Conservation (phyloP, 2,797 vertebrate genomes). For the Chaenodraco wilsoni region DNA sequence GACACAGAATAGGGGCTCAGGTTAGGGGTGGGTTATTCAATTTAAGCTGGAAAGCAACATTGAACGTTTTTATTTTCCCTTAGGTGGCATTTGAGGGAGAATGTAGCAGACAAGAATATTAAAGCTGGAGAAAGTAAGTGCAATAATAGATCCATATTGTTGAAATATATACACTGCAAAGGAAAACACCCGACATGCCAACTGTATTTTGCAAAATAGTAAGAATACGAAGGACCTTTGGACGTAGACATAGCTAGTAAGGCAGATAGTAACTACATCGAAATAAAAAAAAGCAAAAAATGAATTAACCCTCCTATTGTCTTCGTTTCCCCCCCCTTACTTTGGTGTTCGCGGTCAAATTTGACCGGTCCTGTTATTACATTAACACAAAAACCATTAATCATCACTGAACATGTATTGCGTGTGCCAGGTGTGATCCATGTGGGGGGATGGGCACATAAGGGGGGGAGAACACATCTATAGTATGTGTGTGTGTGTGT, state of each 20-base stretch:
- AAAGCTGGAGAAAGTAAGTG: constrained; percentile 9
- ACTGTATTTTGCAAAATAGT: background rate
- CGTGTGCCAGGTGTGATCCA: too few species aligned
- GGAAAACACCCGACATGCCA: background rate
- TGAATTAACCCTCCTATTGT: background rate
- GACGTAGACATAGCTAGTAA: background rate
- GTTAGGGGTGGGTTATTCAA: constrained; percentile 44
- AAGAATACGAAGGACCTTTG: constrained; percentile 1
- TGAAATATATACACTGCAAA: background rate
- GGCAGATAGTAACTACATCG: background rate
- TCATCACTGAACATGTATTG: too few species aligned
- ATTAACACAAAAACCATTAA: too few species aligned
- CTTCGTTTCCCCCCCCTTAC: too few species aligned
- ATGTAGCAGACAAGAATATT: constrained; percentile 3
- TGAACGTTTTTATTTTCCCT: background rate
- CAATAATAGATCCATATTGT: background rate
- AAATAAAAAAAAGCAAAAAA: background rate
- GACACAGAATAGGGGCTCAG: constrained; percentile 62
- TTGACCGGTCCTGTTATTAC: too few species aligned
- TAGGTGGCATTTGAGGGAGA: constrained; percentile 11
- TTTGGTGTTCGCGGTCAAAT: too few species aligned
- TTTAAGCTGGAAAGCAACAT: constrained; percentile 25
- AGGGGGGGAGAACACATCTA: too few species aligned
- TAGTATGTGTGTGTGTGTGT: too few species aligned
- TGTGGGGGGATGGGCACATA: too few species aligned